Evolutionary conservation across 2,888 invertebrate species (phyloP), one percentile per base, ranked within the genome.

Genomic region (Oxyteleia sp.): DNA sequence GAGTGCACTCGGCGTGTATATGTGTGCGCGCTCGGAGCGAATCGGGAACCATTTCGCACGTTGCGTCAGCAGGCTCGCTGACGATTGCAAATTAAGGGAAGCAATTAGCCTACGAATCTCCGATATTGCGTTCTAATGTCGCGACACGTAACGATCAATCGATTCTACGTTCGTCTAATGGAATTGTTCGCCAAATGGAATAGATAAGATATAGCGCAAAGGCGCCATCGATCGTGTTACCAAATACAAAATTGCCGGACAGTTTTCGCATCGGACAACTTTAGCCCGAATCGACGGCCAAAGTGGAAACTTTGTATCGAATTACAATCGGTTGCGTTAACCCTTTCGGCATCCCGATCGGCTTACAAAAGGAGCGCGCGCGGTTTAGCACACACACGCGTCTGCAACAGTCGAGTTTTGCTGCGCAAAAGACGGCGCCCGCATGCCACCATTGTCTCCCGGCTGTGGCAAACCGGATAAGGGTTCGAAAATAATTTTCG

Each of bases 31-130:
- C 53, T 20, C 68, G 47, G 41, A 59, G 26, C 35, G 68, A 61
- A 76, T 76, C 71, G 57, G 66, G 74, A 47, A 53, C 68, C 72
- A 66, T 76, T 76, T 69, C 69, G 55, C 75, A 74, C 75, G 68
- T 45, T 76, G 74, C 63, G 53, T 76, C 82, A 66, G 74, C 47
- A 57, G 49, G 66, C 57, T 72, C 35, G 63, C 82, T 53, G 82
- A 72, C 78, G 78, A 78, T 83, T 78, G 78, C 78, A 78, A 78
- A 78, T 83, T 79, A 79, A 83, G 83, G 55, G 74, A 55, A 74
- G 51, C 83, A 83, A 79, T 83, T 83, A 83, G 83, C 74, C 29
- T 68, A 63, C 68, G 79, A 75, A 79, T 74, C 78, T 64, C 63
- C 64, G 69, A 75, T 80, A 71, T 80, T 80, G 75, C 69, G 68